These are phyloP conservation scores for Acanthis flammea DNA, from an alignment of 2,797 vertebrate species.

Conservation along the genomic window DNA sequence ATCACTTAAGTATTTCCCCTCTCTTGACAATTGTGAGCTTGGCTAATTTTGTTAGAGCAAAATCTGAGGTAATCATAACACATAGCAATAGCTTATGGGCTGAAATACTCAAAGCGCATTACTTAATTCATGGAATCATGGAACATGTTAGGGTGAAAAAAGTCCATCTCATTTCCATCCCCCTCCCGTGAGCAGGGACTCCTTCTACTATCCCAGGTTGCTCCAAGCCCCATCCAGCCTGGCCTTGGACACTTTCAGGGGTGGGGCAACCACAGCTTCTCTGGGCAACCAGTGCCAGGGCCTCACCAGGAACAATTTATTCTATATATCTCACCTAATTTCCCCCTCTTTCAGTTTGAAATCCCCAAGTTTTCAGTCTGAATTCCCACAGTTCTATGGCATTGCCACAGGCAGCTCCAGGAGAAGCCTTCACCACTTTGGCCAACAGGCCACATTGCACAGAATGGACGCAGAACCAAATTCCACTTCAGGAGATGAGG, in stretches of 20 bases:
- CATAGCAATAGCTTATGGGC: not conserved
- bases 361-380: not conserved
- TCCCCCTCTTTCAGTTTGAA: not conserved
- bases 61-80: not conserved
- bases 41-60: not conserved
- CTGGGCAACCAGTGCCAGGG: not conserved
- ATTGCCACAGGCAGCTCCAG: not conserved
- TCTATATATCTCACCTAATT: too few relatives aligned
- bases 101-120: not conserved
- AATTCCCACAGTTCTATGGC: not conserved
- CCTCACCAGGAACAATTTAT: accelerated
- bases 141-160: not conserved
- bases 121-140: not conserved
- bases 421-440: not conserved
- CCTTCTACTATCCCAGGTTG: accelerated
- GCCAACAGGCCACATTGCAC: not conserved
- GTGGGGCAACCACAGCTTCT: not conserved
- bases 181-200: not conserved
- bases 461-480: not conserved
- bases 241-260: not conserved
- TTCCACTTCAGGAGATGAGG: not conserved
- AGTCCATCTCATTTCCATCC: not conserved
- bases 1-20: not conserved
- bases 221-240: accelerated
- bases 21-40: not conserved